Base-by-base conservation (phyloP, 2,797 vertebrate species). In the Sebastes hubbsi region DNA sequence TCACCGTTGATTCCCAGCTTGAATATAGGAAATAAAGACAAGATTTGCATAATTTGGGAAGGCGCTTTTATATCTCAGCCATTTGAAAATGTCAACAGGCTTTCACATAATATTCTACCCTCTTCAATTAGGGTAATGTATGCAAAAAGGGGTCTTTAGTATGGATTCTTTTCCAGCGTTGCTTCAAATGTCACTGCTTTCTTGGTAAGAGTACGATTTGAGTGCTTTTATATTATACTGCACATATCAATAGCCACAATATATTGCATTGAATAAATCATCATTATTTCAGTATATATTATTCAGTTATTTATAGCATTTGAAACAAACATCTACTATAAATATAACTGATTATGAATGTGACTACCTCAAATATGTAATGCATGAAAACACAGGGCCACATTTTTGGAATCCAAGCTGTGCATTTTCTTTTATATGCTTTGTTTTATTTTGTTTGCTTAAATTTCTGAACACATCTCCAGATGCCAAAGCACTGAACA, bases 21-120 rank as follows among this genome's bases (percentile, higher is more conserved):
- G 3, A 49, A 29, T 67, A 25, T 42, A 69, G 34, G 6, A 22
- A 72, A 62, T 77, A 34, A 67, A 55, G 61, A 30, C 3, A 14
- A 8, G 6, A 73, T 69, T 74, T 78, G 36, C 54, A 78, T 81
- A 52, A 71, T 76, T 77, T 67, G 46, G 27, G 36, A 72, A 73
- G 60, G 72, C 25, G 49, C 11, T 61, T 79, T 80, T 61, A 74
- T 49, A 62, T 49, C 54, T 25, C 5, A 20, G 61, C 25, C 52
- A 22, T 84, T 81, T 67, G 10, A 68, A 88, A 80, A 86, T 85
- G 75, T 89, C 87, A 78, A 24, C 60, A 75, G 36, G 36, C 76
- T 81, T 69, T 80, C 38, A 60, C 60, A 61, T 75, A 38, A 68
- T 73, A 56, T 66, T 30, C 12, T 61, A 12, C 25, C 54, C 18